These are phyloP conservation scores for Peromyscus attwateri DNA, from an alignment of 2,797 vertebrate genomes.

Conservation along the genomic window DNA sequence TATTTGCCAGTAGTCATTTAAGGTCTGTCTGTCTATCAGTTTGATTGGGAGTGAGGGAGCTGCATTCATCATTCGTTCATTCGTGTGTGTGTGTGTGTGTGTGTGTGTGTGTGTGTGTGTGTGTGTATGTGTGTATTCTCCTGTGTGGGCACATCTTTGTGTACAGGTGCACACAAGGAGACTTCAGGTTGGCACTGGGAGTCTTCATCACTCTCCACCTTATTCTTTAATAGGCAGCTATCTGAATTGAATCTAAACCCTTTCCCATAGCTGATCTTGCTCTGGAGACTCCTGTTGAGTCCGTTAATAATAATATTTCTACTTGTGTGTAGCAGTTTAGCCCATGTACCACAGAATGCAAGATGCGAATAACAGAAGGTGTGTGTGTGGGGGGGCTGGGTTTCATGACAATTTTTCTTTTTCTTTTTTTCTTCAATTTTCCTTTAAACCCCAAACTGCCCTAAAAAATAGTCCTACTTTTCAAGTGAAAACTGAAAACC, in stretches of 20 bases:
- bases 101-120: neutral
- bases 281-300: neutral
- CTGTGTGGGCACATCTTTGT: neutral
- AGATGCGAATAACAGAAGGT: neutral
- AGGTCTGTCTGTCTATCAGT: neutral
- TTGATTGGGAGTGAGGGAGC: neutral
- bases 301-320: constrained; percentile 9
- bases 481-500: constrained; percentile 3
- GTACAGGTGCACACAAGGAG: neutral
- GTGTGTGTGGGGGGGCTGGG: neutral
- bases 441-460: neutral
- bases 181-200: neutral
- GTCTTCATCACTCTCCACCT: neutral
- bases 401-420: neutral
- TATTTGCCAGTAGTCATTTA: neutral
- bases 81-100: neutral
- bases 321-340: neutral
- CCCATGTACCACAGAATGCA: neutral
- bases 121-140: neutral
- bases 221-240: neutral
- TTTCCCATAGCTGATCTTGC: neutral
- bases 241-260: neutral
- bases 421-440: constrained; percentile 37
- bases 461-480: constrained; percentile 22
- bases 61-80: neutral